phyloP scores from a whole-genome alignment of 2,888 invertebrate genomes.

The Linnaemya vulpina region DNA sequence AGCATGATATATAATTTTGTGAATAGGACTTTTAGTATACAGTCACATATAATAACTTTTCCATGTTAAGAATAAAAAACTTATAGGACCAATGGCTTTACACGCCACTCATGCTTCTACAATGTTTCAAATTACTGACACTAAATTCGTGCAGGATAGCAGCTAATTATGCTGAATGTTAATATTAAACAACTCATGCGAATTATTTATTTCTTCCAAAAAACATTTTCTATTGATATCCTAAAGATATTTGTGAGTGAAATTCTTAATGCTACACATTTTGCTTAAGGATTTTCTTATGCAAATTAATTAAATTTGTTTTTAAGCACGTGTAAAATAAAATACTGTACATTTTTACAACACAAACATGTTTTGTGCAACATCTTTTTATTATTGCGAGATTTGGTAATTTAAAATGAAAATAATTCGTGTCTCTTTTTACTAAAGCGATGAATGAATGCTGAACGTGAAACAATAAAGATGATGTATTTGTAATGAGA shows the following conservation, averaged over 20 bases:
- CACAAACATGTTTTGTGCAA: constrained; percentile 8
- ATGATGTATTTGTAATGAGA: constrained; percentile 7
- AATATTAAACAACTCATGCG: too few relatives aligned
- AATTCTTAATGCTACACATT: not conserved
- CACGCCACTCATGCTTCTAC: too few relatives aligned
- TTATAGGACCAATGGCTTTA: too few relatives aligned
- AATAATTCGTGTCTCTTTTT: not conserved
- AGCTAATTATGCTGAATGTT: too few relatives aligned
- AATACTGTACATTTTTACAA: not conserved
- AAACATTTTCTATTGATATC: too few relatives aligned
- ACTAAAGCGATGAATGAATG: constrained; percentile 15
- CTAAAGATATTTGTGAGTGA: not conserved
- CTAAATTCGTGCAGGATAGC: too few relatives aligned
- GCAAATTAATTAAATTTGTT: not conserved
- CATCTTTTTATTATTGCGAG: constrained; percentile 22
- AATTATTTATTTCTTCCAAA: too few relatives aligned
- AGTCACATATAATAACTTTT: too few relatives aligned
- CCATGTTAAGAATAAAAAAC: too few relatives aligned
- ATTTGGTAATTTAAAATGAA: constrained; percentile 9
- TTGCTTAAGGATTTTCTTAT: not conserved
- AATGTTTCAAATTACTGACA: too few relatives aligned
- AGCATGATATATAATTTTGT: too few relatives aligned
- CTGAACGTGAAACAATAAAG: constrained; percentile 29
- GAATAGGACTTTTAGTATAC: too few relatives aligned
- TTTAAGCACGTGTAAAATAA: not conserved